phyloP scores from a whole-genome alignment of 2,113 vertebrate species.

The Microtus pennsylvanicus region DNA sequence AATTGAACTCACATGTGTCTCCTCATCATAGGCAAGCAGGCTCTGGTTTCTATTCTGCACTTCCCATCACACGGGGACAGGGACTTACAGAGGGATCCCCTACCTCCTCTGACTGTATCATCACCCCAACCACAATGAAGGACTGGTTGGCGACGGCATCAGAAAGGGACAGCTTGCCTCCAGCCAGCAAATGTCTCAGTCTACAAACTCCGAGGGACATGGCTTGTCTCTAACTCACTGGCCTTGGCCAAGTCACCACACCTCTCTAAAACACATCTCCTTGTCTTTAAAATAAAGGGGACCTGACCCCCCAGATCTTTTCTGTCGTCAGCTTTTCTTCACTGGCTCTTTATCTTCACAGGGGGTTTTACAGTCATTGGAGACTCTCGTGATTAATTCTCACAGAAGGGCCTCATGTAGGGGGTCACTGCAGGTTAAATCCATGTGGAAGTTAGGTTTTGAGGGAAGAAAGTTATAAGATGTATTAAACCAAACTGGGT shows the following conservation, averaged over 20 bases:
- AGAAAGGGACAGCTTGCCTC: background rate
- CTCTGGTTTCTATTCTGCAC: background rate
- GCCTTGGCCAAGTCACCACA: background rate
- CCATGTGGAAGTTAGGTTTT: background rate
- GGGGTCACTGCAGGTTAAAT: background rate
- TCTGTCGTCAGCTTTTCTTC: background rate
- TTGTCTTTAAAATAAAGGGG: background rate
- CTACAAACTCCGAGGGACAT: background rate
- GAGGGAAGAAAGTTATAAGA: background rate
- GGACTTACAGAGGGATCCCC: background rate
- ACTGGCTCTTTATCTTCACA: background rate
- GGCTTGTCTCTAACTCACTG: background rate
- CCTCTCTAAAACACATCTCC: background rate
- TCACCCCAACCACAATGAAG: background rate
- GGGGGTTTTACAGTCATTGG: background rate
- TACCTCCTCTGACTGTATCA: background rate
- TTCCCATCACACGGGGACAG: background rate
- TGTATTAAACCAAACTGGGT: background rate
- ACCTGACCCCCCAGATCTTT: background rate
- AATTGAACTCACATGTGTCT: constrained; percentile 28
- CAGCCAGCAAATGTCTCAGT: background rate
- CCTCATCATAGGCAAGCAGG: background rate
- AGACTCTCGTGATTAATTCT: background rate
- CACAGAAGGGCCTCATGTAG: background rate
- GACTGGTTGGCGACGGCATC: too few species aligned